Percentiles rank a stretch among this genome's conserved stretches.
Evolutionary conservation across 2,797 vertebrate genomes (phyloP).

Genomic region (Halcyon badia): DNA sequence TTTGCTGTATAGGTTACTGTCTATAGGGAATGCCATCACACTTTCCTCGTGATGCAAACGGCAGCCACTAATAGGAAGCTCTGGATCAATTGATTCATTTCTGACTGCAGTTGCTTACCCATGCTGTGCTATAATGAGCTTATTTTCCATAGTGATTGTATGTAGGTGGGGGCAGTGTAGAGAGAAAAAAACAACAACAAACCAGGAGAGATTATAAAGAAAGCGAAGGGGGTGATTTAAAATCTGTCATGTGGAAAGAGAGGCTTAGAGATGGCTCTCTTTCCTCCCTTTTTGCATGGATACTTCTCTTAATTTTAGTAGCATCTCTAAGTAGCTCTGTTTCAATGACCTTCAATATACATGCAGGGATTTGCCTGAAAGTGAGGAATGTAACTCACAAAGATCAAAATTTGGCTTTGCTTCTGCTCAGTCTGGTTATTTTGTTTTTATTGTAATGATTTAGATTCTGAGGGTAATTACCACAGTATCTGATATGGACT

Average conservation of each 20-base stretch:
- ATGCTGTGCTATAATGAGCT: slow-evolving; percentile 10
- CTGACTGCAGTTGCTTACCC: neutral
- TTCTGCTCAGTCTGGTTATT: neutral
- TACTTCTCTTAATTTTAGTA: neutral
- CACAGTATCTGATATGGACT: neutral
- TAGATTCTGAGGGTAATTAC: neutral
- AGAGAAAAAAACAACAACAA: neutral
- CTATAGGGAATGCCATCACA: neutral
- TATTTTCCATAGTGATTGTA: slow-evolving; percentile 33
- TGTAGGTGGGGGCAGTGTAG: neutral
- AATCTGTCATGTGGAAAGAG: slow-evolving; percentile 23
- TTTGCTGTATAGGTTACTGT: neutral
- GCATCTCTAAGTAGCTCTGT: neutral
- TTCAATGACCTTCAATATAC: neutral
- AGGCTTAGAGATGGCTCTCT: neutral
- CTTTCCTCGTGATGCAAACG: neutral
- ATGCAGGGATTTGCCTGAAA: neutral
- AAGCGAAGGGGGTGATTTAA: slow-evolving; percentile 13
- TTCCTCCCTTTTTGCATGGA: neutral
- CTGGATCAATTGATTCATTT: neutral
- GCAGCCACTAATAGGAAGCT: neutral
- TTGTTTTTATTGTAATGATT: neutral
- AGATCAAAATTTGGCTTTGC: neutral
- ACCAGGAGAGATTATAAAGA: slow-evolving; percentile 7
- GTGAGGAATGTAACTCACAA: neutral